Evolutionary conservation across 1,140 invertebrate genomes (phyloP).

Genomic region (Pogonognathellus flavescens): DNA sequence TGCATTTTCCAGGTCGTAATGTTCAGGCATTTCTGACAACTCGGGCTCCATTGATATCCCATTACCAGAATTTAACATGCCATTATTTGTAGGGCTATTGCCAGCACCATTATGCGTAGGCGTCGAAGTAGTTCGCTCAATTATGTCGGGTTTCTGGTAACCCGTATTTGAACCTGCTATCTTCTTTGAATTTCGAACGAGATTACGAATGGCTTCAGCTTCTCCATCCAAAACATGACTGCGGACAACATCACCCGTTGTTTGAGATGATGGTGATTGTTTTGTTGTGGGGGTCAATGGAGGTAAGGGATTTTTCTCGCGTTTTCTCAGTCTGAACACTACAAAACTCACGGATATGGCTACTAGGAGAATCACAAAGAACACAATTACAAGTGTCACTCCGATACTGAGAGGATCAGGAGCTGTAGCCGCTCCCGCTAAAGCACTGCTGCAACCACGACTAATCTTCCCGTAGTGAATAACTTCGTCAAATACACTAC

Average conservation of each 20-base stretch:
- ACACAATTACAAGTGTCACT: constrained; percentile 92
- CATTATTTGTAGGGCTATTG: constrained; percentile 58
- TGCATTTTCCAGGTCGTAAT: constrained; percentile 96
- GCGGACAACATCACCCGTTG: constrained; percentile 57
- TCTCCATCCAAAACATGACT: constrained; percentile 61
- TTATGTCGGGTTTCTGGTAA: constrained; percentile 66
- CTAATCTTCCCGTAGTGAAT: constrained; percentile 68
- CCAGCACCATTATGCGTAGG: constrained; percentile 54
- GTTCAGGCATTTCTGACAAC: constrained; percentile 87
- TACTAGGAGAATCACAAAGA: constrained; percentile 89
- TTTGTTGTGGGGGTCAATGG: constrained; percentile 72
- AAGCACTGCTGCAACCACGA: constrained; percentile 77
- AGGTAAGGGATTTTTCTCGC: constrained; percentile 81
- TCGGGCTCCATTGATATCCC: constrained; percentile 67
- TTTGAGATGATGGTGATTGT: constrained; percentile 63
- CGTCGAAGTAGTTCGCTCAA: constrained; percentile 63
- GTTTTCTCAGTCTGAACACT: constrained; percentile 86
- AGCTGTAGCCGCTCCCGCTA: constrained; percentile 75
- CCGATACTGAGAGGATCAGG: constrained; percentile 91
- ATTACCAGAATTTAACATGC: constrained; percentile 45
- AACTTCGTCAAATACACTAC: constrained; percentile 82
- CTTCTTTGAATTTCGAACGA: constrained; percentile 66
- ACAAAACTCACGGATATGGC: constrained; percentile 90
- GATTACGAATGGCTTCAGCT: constrained; percentile 63
- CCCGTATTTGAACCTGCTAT: constrained; percentile 48